Evolutionary conservation across 2,797 vertebrate species (phyloP), one percentile per base, ranked within the genome.

Genomic region (Gila robusta): DNA sequence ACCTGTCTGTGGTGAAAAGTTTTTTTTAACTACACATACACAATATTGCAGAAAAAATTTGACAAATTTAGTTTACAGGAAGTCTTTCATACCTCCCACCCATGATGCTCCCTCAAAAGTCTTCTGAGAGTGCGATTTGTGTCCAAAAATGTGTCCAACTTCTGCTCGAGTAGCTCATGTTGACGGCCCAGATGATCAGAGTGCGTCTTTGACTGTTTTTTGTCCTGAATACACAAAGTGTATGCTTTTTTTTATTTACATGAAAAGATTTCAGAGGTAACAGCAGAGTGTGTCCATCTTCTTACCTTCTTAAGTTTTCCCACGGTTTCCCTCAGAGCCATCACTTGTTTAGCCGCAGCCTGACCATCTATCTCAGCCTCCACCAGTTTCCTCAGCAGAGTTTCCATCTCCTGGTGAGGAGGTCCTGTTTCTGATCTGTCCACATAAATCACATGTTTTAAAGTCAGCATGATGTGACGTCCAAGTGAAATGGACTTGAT

Each of bases 321-420:
- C 2, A 97, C 92, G 0, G 96, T 93, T n/a, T 96, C 96, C 77
- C 94, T 96, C 90, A 99, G 82, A 11, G 93, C 91, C 11, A 94
- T 91, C 83, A 98, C 96, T 93, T 98, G 96, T 90, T 96, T 97
- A 44, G 96, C 93, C 0, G 97, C 96, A 0, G 97, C 97, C 0
- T 96, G 94, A 2, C 97, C 97, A 0, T 98, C 97, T 78, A 97
- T 96, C 90, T 99, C 97, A 0, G 96, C 96, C 70, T 98, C 97
- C 0, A 95, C 95, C 4, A 99, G 94, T 64, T 96, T 94, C 91
- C 96, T 94, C 82, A 98, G 94, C 88, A 99, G 95, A 83, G 93
- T 89, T 17, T 96, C 95, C 2, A 96, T 94, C 84, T 97, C 94
- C 41, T 93, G 93, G 88, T 92, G 92, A 76, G 94, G 92, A 87